A percentile compares a stretch with the other conserved stretches of the same genome.
Conservation (phyloP, 2,113 vertebrate genomes). For the Nycticorax nycticorax region DNA sequence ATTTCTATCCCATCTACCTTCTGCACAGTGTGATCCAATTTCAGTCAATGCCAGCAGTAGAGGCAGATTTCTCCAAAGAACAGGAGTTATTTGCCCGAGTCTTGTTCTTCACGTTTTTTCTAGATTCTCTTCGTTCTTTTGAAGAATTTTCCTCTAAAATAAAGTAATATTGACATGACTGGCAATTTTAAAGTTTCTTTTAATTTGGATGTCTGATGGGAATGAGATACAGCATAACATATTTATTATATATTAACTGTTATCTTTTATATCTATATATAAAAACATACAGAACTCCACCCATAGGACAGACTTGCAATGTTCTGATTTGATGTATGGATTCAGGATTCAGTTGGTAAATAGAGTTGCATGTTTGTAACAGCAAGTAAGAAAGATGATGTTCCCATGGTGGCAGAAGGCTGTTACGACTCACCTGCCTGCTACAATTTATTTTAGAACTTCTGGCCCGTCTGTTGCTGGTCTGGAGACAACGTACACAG, state of each 20-base stretch:
- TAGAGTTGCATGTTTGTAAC: background rate
- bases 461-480: constrained; percentile 94
- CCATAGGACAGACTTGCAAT: background rate
- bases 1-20: background rate
- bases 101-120: background rate
- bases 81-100: background rate
- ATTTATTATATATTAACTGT: background rate
- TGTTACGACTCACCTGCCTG: background rate
- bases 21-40: background rate
- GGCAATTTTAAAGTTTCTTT: background rate
- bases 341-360: background rate
- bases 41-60: background rate
- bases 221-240: background rate
- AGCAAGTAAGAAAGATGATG: background rate
- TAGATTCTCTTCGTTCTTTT: background rate
- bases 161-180: background rate
- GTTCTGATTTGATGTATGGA: background rate
- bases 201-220: background rate
- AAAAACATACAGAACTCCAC: background rate
- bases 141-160: background rate
- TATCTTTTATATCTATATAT: background rate
- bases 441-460: constrained; percentile 75
- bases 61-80: background rate
- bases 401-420: background rate
- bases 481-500: constrained; percentile 95